Evolutionary conservation across 2,888 invertebrate species (phyloP).

Genomic region (Frankliniella fusca): DNA sequence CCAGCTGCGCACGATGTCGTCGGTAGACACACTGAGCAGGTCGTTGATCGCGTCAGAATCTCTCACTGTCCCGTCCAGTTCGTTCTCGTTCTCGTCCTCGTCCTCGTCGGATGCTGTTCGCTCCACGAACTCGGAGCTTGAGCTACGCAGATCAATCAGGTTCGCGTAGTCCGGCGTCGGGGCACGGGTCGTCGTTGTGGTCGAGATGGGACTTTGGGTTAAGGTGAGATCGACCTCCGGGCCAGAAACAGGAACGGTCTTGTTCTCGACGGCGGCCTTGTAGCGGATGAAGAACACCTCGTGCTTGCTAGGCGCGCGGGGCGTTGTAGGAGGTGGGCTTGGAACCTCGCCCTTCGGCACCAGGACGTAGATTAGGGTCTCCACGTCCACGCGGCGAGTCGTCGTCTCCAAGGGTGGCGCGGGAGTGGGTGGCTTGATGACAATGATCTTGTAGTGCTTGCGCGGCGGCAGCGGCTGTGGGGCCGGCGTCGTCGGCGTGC

Average conservation of each 20-base stretch:
- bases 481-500: neutral
- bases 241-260: neutral
- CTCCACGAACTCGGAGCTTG: neutral
- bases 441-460: constrained; percentile 21
- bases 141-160: neutral
- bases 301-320: neutral
- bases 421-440: constrained; percentile 11
- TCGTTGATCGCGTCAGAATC: neutral
- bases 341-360: neutral
- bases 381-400: constrained; percentile 12
- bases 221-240: neutral
- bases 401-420: neutral
- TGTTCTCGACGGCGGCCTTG: neutral
- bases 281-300: constrained; percentile 16
- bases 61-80: neutral
- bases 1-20: constrained; percentile 15
- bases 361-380: constrained; percentile 7
- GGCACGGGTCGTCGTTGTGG: neutral
- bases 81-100: neutral
- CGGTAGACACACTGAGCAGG: constrained; percentile 7
- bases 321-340: neutral
- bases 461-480: neutral
- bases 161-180: neutral
- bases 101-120: neutral
- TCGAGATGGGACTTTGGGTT: neutral